phyloP scores from a whole-genome alignment of 2,113 vertebrate genomes.

The Tupaia tana region DNA sequence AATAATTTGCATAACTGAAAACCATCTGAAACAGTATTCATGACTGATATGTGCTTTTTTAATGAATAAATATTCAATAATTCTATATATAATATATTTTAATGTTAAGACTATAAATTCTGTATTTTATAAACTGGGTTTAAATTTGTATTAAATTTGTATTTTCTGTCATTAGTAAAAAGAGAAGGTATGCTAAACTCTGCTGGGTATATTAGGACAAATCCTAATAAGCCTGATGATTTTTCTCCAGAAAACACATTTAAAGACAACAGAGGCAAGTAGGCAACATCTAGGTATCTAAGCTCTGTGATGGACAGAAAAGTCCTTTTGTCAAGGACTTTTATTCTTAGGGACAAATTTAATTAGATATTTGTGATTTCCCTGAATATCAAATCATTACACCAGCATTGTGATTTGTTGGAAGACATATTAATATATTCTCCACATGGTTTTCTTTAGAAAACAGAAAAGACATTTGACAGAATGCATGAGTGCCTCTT shows the following conservation, averaged over 20 bases:
- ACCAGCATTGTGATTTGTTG: neutral
- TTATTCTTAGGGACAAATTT: slow-evolving; percentile 18
- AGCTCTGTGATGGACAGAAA: neutral
- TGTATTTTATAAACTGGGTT: slow-evolving; percentile 49
- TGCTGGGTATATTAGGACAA: slow-evolving; percentile 12
- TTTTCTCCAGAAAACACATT: neutral
- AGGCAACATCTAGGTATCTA: neutral
- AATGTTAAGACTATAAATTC: slow-evolving; percentile 20
- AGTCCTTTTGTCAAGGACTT: neutral
- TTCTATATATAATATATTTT: slow-evolving; percentile 13
- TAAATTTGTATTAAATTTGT: slow-evolving; percentile 41
- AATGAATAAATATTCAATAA: slow-evolving; percentile 54
- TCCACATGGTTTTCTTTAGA: neutral
- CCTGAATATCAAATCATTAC: slow-evolving; percentile 29
- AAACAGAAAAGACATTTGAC: slow-evolving; percentile 37
- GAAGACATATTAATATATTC: neutral
- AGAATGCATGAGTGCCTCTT: neutral
- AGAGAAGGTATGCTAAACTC: slow-evolving; percentile 22
- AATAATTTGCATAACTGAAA: slow-evolving; percentile 78
- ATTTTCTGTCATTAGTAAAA: slow-evolving; percentile 47
- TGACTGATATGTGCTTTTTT: slow-evolving; percentile 43
- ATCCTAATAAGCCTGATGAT: neutral
- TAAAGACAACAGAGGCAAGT: neutral
- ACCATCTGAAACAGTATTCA: slow-evolving; percentile 57
- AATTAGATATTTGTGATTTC: neutral